These are phyloP conservation scores for Eulemur macaco DNA, from an alignment of 2,113 vertebrate genomes.

Conservation along the genomic window DNA sequence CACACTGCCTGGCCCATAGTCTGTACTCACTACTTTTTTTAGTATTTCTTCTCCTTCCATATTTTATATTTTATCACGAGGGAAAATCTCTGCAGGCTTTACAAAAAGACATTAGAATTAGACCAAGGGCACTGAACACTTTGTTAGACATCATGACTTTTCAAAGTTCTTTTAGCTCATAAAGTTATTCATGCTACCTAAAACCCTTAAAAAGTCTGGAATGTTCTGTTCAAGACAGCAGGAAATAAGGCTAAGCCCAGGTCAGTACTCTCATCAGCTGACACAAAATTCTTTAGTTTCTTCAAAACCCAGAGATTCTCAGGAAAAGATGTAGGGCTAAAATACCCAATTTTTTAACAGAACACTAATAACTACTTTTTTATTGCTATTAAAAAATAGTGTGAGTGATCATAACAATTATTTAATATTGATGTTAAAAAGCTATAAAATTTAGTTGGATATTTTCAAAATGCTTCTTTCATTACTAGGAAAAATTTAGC, in stretches of 20 bases:
- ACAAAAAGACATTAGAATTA: not conserved
- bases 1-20: not conserved
- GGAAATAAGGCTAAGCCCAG: not conserved
- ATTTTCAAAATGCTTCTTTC: slow-evolving; percentile 39
- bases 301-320: not conserved
- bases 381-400: not conserved
- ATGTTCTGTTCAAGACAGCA: not conserved
- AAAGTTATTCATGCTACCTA: not conserved
- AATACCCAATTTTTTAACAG: not conserved
- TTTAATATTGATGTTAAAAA: not conserved
- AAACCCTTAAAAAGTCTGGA: not conserved
- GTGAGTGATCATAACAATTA: not conserved
- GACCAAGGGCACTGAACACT: not conserved
- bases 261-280: not conserved
- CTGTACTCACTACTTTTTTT: not conserved
- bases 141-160: not conserved
- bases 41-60: not conserved
- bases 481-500: not conserved
- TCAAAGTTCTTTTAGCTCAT: not conserved
- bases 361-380: not conserved
- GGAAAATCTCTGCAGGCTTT: not conserved
- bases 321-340: not conserved
- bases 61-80: not conserved
- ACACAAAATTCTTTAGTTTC: not conserved
- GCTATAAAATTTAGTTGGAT: not conserved